A percentile compares a stretch with the other conserved stretches of the same genome.
Conservation (phyloP, 2,888 invertebrate genomes). For the Sphaeridia pumilis region DNA sequence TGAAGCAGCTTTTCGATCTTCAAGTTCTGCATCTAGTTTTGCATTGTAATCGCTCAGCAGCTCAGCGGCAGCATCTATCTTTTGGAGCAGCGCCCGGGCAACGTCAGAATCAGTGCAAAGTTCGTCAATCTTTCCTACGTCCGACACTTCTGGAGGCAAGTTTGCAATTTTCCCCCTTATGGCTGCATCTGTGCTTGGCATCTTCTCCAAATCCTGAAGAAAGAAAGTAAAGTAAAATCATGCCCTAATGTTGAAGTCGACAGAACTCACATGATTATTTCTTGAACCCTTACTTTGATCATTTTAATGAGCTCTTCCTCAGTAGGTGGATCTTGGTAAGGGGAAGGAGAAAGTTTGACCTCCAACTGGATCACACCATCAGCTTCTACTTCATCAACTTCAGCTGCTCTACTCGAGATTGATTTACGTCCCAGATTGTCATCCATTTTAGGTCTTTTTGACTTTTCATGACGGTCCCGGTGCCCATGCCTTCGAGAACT, state of each 20-base stretch:
- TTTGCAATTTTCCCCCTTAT: constrained; percentile 87
- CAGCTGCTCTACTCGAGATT: constrained; percentile 26
- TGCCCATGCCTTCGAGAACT: not conserved
- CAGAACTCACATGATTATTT: not conserved
- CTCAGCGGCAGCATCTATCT: constrained; percentile 79
- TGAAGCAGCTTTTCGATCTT: constrained; percentile 72
- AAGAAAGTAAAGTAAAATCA: not conserved
- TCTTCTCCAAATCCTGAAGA: constrained; percentile 75
- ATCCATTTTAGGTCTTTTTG: constrained; percentile 24
- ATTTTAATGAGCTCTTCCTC: constrained; percentile 82
- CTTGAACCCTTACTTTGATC: constrained; percentile 41
- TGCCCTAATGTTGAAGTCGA: not conserved
- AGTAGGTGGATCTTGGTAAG: constrained; percentile 68
- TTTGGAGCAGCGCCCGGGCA: constrained; percentile 61
- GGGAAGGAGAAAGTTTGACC: constrained; percentile 31
- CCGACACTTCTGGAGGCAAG: constrained; percentile 86
- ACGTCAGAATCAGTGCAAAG: constrained; percentile 57
- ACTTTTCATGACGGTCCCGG: not conserved
- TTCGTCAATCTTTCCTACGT: constrained; percentile 72
- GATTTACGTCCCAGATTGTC: constrained; percentile 25
- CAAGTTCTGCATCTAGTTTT: constrained; percentile 74
- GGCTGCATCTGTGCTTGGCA: constrained; percentile 87
- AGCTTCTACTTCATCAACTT: constrained; percentile 32
- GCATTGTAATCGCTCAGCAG: constrained; percentile 80
- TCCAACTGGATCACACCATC: constrained; percentile 32